Evolutionary conservation across 2,888 invertebrate genomes (phyloP).

Genomic region (Iselma pallidipennis): DNA sequence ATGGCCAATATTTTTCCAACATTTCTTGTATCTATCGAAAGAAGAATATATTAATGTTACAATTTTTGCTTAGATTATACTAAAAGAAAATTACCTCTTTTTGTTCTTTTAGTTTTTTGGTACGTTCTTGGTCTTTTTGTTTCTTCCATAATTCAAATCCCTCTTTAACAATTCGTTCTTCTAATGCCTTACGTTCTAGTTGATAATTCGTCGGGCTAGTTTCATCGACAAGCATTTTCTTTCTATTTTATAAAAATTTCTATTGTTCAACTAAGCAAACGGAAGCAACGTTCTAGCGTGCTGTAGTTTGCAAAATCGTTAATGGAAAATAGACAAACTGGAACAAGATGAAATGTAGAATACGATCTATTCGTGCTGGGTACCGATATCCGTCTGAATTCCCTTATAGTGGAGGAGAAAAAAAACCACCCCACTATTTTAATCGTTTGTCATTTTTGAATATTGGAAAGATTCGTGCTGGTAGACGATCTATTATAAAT

Average conservation of each 20-base stretch:
- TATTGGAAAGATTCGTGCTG: conserved; percentile 23
- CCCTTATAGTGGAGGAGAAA: not conserved
- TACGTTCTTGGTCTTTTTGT: conserved; percentile 43
- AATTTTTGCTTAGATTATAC: not conserved
- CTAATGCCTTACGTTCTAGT: conserved; percentile 31
- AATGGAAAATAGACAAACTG: conserved; percentile 15
- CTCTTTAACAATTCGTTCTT: conserved; percentile 37
- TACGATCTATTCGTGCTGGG: conserved; percentile 37
- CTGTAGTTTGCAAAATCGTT: conserved; percentile 18
- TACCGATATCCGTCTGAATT: conserved; percentile 17
- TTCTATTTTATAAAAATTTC: not conserved
- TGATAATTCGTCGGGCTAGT: conserved; percentile 20
- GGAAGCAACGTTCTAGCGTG: conserved; percentile 4
- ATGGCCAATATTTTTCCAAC: conserved; percentile 75
- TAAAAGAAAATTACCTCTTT: conserved; percentile 44
- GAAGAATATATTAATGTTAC: conserved; percentile 2
- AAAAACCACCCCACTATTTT: conserved; percentile 3
- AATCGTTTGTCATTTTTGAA: conserved; percentile 17
- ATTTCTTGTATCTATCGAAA: conserved; percentile 67
- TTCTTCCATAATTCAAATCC: conserved; percentile 45
- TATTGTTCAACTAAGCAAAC: not conserved
- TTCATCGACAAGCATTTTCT: conserved; percentile 28
- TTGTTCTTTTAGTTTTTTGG: conserved; percentile 47
- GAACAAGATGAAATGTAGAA: conserved; percentile 22
- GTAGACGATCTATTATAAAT: not conserved